A percentile compares a stretch with the other conserved stretches of the same genome.
phyloP scores from a whole-genome alignment of 2,797 vertebrate genomes.

The Cyprinodon diabolis region DNA sequence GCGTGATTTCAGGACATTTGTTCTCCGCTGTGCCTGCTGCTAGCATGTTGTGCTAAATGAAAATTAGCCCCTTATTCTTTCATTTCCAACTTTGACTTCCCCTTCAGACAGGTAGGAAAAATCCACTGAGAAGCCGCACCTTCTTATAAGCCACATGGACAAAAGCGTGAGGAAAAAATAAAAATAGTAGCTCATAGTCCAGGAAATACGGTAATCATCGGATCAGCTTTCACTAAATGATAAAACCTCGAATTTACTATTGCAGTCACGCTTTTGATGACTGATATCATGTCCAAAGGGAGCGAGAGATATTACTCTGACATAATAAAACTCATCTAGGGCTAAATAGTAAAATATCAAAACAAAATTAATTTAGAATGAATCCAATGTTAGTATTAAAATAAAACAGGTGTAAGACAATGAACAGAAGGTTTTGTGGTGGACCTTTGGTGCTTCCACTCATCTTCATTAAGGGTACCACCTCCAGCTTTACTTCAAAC shows the following conservation, averaged over 20 bases:
- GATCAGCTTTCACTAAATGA: not conserved
- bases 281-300: slow-evolving; percentile 10
- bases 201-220: not conserved
- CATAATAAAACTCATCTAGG: slow-evolving; percentile 16
- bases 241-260: not conserved
- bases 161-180: too few relatives aligned
- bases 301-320: not conserved
- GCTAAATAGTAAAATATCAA: slow-evolving; percentile 25
- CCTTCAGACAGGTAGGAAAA: too few relatives aligned
- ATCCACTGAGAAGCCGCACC: too few relatives aligned
- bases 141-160: too few relatives aligned
- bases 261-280: not conserved
- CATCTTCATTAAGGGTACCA: not conserved
- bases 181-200: too few relatives aligned
- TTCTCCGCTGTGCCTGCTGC: too few relatives aligned
- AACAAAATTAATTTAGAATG: slow-evolving; percentile 1
- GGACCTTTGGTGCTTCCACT: slow-evolving; percentile 37
- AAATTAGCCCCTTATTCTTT: too few relatives aligned
- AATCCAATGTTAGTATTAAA: slow-evolving; percentile 14
- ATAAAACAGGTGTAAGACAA: not conserved
- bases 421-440: slow-evolving; percentile 12
- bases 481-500: slow-evolving; percentile 34
- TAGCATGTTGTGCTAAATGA: too few relatives aligned
- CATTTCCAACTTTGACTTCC: too few relatives aligned
- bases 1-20: too few relatives aligned